Percentiles rank a stretch among this genome's conserved stretches.
Evolutionary conservation across 2,888 invertebrate species (phyloP).

Genomic region (Xestia sexstrigata): DNA sequence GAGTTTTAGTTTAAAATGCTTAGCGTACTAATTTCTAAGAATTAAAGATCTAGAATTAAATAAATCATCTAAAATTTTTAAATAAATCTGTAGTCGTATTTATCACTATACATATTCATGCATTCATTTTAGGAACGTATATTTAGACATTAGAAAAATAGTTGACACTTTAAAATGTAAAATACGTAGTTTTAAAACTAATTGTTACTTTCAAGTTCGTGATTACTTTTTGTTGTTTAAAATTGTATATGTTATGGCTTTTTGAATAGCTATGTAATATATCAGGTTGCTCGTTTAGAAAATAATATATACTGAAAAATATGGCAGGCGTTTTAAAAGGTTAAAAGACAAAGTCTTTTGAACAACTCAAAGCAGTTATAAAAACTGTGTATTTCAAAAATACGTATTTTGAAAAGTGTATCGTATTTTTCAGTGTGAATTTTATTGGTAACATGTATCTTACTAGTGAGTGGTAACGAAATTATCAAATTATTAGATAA

Average conservation of each 20-base stretch:
- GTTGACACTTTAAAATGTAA: slow-evolving; percentile 65
- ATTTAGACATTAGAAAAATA: slow-evolving; percentile 61
- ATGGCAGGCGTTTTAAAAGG: slow-evolving; percentile 14
- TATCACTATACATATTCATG: slow-evolving; percentile 71
- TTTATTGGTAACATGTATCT: slow-evolving; percentile 56
- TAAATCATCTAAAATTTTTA: slow-evolving; percentile 32
- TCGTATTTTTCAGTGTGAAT: slow-evolving; percentile 50
- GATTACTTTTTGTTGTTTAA: slow-evolving; percentile 64
- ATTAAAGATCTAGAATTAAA: slow-evolving; percentile 35
- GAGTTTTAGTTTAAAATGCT: slow-evolving; percentile 31
- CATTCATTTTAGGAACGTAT: slow-evolving; percentile 40
- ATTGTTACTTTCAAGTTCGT: slow-evolving; percentile 68
- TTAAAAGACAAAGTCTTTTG: slow-evolving; percentile 36
- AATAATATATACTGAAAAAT: slow-evolving; percentile 47
- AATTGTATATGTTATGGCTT: slow-evolving; percentile 75
- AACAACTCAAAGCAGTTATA: background rate
- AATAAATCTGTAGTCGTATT: slow-evolving; percentile 32
- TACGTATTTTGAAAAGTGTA: slow-evolving; percentile 25
- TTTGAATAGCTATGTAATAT: slow-evolving; percentile 75
- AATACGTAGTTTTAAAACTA: slow-evolving; percentile 66
- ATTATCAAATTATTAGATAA: slow-evolving; percentile 73
- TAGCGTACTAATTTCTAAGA: slow-evolving; percentile 34
- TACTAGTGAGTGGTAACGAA: slow-evolving; percentile 72
- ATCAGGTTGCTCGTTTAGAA: slow-evolving; percentile 60
- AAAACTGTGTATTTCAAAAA: slow-evolving; percentile 31